Evolutionary conservation across 2,797 vertebrate species (phyloP), one percentile per base, ranked within the genome.

Genomic region (Periparus ater): DNA sequence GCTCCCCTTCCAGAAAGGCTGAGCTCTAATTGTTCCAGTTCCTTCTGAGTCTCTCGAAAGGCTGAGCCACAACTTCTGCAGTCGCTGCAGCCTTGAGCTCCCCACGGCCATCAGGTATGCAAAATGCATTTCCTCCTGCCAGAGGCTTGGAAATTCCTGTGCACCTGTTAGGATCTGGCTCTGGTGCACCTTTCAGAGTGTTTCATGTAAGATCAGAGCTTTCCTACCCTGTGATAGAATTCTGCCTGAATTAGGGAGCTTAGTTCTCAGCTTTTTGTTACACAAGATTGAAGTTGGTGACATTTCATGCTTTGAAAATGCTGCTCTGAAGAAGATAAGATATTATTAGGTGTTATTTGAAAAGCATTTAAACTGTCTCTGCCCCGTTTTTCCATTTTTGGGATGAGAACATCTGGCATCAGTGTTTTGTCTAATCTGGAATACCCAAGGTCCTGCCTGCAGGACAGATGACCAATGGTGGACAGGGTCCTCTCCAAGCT

Each of bases 81-180:
- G 42, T 20, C 0, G 0, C 71, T 27, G 68, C 63, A 79, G 48
- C 48, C 53, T 20, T 3, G 22, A 79, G 82, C 53, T 95, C 88
- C 82, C 65, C 53, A 18, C 0, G 1, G 53, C 57, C 77, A 53
- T 83, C 90, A 45, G 1, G 2, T 18, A 68, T 75, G 83, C 83
- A 94, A 86, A 94, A 23, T 38, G 50, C 76, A 50, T 90, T 83
- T 85, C 48, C 42, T 83, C 36, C 58, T 95, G 79, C 51, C 75
- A 67, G 72, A 77, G 61, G 57, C 72, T 61, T 77, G 76, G 87
- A 75, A 67, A 61, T 20, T 67, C 45, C 45, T 20, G 17, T 63
- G 61, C 65, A 68, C 66, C 74, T 85, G 62, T 42, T 79, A 42
- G 30, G 18, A 20, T 30, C 23, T 26, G 45, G 25, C 38, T 58